Conservation (phyloP, 2,113 vertebrate species). For the Fulica atra region DNA sequence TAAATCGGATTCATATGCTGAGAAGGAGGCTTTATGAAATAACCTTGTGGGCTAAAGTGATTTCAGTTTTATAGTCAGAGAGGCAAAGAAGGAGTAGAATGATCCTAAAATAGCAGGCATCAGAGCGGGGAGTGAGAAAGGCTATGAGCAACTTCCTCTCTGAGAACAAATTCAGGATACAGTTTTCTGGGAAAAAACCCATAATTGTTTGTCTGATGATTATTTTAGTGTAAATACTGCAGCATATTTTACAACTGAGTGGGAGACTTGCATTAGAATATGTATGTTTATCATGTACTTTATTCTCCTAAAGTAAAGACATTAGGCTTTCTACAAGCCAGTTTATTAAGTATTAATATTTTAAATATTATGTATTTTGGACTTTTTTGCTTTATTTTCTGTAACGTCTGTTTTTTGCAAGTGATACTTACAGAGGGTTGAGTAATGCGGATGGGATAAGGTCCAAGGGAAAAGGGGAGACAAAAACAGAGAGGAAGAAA, state of each 20-base stretch:
- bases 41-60: neutral
- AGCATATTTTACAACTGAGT: constrained; percentile 20
- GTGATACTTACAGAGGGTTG: neutral
- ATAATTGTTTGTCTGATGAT: neutral
- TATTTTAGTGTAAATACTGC: constrained; percentile 17
- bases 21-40: neutral
- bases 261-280: neutral
- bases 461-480: neutral
- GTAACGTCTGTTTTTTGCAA: neutral
- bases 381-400: neutral
- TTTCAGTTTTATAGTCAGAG: constrained; percentile 15
- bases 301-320: neutral
- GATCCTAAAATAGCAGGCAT: constrained; percentile 51
- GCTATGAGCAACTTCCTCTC: constrained; percentile 23
- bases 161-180: constrained; percentile 6
- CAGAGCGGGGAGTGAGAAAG: neutral
- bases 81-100: neutral
- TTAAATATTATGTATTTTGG: neutral
- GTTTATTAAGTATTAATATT: neutral
- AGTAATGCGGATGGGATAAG: neutral
- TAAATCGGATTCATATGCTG: neutral
- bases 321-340: neutral
- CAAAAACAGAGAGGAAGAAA: neutral
- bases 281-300: neutral
- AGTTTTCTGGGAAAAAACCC: constrained; percentile 1